Evolutionary conservation across 2,888 invertebrate genomes (phyloP).

Genomic region (Gerosis bhagava): DNA sequence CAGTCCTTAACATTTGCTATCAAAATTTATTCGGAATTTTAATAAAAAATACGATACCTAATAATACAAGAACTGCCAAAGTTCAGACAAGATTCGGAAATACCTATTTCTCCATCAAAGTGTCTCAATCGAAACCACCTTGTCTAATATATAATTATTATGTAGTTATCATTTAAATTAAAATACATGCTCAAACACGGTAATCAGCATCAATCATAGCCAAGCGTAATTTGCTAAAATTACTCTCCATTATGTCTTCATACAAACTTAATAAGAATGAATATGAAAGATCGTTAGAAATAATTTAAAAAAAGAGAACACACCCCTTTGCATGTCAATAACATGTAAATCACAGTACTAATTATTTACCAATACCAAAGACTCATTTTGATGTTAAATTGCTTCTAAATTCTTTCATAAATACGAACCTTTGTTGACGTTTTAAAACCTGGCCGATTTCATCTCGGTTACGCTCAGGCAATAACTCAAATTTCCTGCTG

Average conservation of each 20-base stretch:
- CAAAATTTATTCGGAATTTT: no score
- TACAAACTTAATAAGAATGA: conserved; percentile 9
- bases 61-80: no score
- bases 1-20: no score
- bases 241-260: conserved; percentile 3
- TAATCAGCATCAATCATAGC: no score
- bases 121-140: no score
- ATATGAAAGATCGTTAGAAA: conserved; percentile 14
- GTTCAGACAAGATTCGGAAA: no score
- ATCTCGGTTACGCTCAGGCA: conserved; percentile 66
- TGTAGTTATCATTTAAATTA: no score
- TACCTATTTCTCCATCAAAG: no score
- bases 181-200: no score
- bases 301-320: conserved; percentile 7
- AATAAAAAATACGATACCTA: no score
- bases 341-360: conserved; percentile 55
- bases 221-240: no score
- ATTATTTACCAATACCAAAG: conserved; percentile 54
- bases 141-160: no score
- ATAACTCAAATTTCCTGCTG: conserved; percentile 74
- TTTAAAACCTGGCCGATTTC: conserved; percentile 69
- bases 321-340: conserved; percentile 52
- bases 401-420: conserved; percentile 46
- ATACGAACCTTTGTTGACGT: conserved; percentile 53
- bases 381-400: conserved; percentile 59